Base-by-base conservation (phyloP, 2,888 invertebrate species). In the Adela reaumurella region DNA sequence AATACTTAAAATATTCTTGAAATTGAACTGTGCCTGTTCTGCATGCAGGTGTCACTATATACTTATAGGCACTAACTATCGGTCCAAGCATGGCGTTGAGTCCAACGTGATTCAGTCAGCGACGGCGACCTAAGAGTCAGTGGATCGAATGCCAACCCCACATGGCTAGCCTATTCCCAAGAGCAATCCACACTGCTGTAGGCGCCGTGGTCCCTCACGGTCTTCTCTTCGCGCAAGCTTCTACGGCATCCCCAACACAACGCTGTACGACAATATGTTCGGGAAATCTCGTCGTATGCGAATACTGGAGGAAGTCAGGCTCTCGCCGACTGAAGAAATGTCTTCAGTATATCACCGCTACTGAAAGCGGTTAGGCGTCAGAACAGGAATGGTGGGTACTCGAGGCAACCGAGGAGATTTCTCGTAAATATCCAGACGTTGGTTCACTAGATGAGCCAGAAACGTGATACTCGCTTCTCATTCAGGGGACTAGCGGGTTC, bases 231-330 rank as follows among this genome's bases (percentile, higher is more conserved):
- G 89, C 89, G 4, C 88, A 88, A 67, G 89, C 89, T 1, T 84
- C 88, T 14, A 78, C 70, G 84, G 86, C 51, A 88, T 89, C 62
- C 89, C 89, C 1, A 89, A 89, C 65, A 89, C 89, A 48, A 89
- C 89, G 1, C 74, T 89, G 29, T 89, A 89, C 70, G 89, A 89
- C 69, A 89, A 89, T 62, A 88, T 89, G 58, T 70, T 89, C 54
- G 89, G 89, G 3, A 89, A 89, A 70, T 86, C 87, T 8, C 88
- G 88, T 66, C 79, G 89, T 47, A 89, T 89, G 88, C 84, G 86
- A 49, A 86, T 88, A 0, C 69, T 89, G 52, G 88, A 88, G 59
- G 88, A 89, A 62, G 85, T 85, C 1, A 86, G 82, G 2, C 64
- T 89, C 29, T 74, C 80, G 19, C 54, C 74, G 11, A 64, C 63